Conservation (phyloP, 2,888 invertebrate genomes). For the Trisateles emortualis region DNA sequence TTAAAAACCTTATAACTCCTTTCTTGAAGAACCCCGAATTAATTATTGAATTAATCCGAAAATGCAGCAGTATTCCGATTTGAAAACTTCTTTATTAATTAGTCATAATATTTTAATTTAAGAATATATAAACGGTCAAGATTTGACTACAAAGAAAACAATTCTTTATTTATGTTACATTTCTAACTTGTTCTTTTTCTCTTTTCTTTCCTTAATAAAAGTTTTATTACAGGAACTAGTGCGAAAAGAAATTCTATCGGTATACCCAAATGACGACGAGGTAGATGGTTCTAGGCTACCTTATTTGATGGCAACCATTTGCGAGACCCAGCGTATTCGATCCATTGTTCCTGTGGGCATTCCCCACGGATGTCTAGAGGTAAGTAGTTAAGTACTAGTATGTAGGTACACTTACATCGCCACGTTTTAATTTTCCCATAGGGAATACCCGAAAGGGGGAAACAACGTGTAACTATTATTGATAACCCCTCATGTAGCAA, state of each 20-base stretch:
- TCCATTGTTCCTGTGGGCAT: slow-evolving; percentile 94
- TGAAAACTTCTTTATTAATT: too few relatives aligned
- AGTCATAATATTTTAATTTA: too few relatives aligned
- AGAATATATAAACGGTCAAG: too few relatives aligned
- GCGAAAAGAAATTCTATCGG: slow-evolving; percentile 84
- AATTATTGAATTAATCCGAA: too few relatives aligned
- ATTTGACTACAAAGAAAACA: too few relatives aligned
- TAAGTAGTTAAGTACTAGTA: slow-evolving; percentile 36
- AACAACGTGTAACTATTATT: neutral
- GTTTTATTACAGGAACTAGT: slow-evolving; percentile 84
- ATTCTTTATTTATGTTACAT: too few relatives aligned
- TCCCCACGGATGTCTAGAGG: slow-evolving; percentile 91
- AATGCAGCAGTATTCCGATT: too few relatives aligned
- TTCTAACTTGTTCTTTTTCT: too few relatives aligned
- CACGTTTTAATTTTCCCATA: slow-evolving; percentile 7
- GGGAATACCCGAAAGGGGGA: slow-evolving; percentile 5
- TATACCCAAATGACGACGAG: slow-evolving; percentile 81
- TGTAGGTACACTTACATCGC: neutral
- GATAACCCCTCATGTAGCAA: neutral
- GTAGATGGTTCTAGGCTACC: slow-evolving; percentile 86
- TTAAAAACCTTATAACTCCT: too few relatives aligned
- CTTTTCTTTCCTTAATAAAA: neutral
- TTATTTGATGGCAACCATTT: slow-evolving; percentile 90
- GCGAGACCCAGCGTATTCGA: slow-evolving; percentile 92
- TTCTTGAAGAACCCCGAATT: too few relatives aligned